Base-by-base conservation (phyloP, 2,888 invertebrate species). In the Ochropacha duplaris region DNA sequence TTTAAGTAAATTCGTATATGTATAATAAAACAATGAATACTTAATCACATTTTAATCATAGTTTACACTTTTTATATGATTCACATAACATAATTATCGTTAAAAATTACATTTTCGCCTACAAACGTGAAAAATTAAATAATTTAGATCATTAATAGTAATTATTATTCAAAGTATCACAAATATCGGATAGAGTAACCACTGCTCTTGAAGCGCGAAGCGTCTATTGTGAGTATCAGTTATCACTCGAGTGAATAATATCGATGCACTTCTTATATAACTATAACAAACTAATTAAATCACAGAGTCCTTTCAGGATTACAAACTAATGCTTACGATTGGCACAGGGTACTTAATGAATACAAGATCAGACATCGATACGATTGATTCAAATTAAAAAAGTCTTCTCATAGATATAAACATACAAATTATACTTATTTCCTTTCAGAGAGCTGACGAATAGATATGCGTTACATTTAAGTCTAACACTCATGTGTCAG, bases 81-180 rank as follows among this genome's bases (percentile, higher is more conserved):
- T 84, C 79, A 86, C 80, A 79, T 88, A 88, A 87, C 81, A 82
- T 84, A 85, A 74, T 79, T 80, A 84, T 86, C 82, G 81, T 87
- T 88, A 90, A 89, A 61, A 74, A 76, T 84, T 87, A 84, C 70
- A 76, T 80, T 85, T n/a, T 81, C 78, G 83, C 85, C 90, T 90
- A 90, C 87, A 89, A 90, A 90, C 85, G 90, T 92, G 91, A 91
- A 92, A 92, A 91, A 91, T 90, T 90, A 90, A 91, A 92, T 92
- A 92, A 92, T 91, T 92, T 92, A 92, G 88, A 88, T 90, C 79
- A 86, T 88, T 90, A 88, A 86, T 84, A 87, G 84, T 90, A 90
- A 84, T 88, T 86, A 89, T 89, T 90, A 90, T 90, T 88, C 81
- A 90, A 90, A 90, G 90, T 92, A 92, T 92, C 92, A 92, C 92